Conservation (phyloP, 2,888 invertebrate species). For the Strigamia transsilvanica region DNA sequence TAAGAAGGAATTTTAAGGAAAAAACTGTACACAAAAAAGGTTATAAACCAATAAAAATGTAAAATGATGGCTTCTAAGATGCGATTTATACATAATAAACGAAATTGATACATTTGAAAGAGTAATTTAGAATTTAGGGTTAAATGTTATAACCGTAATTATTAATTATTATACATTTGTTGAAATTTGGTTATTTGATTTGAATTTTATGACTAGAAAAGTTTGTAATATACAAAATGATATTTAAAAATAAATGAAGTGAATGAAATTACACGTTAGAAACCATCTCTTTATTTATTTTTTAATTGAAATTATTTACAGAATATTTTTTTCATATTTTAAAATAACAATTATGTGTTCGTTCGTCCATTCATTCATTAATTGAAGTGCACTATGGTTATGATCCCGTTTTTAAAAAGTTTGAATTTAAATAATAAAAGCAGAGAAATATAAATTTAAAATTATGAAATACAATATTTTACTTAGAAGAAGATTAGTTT, state of each 20-base stretch:
- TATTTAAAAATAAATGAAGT: neutral
- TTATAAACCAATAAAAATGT: neutral
- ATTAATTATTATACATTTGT: neutral
- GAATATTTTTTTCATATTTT: neutral
- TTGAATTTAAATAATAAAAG: neutral
- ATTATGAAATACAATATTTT: neutral
- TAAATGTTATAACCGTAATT: neutral
- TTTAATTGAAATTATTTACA: neutral
- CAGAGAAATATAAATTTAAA: neutral
- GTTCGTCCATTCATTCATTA: neutral
- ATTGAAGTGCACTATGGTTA: neutral
- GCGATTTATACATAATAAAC: neutral
- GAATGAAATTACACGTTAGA: neutral
- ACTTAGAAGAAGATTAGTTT: too few relatives aligned
- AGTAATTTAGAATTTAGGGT: neutral
- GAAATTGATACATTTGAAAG: neutral
- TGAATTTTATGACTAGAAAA: slow-evolving; percentile 11
- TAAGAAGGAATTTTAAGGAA: neutral
- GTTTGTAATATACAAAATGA: neutral
- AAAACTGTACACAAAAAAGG: slow-evolving; percentile 18
- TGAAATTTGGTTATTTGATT: neutral
- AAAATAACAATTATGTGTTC: slow-evolving; percentile 4
- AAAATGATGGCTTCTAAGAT: slow-evolving; percentile 17
- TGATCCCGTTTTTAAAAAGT: neutral
- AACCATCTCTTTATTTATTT: neutral